Evolutionary conservation across 2,113 vertebrate species (phyloP), one percentile per base, ranked within the genome.

Genomic region (Strix aluco): DNA sequence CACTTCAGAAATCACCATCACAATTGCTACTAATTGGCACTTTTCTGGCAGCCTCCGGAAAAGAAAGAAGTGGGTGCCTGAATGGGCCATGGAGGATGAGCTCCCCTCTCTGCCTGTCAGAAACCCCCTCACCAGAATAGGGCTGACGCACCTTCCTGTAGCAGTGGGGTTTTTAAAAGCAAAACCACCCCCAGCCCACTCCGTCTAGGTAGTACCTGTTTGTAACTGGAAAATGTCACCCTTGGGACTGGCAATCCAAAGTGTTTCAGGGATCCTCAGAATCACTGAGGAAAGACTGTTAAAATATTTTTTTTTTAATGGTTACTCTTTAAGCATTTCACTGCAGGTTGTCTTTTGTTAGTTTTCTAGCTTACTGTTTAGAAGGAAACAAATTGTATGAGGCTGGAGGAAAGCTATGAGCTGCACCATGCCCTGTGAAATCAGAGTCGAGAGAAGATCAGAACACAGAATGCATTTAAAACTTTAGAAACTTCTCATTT

Each of bases 1-100:
- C 95, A 86, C 65, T 94, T 95, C 82, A 95, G 91, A 96, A 97
- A 96, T 95, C 92, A 96, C 94, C 93, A 86, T 93, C 91, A 97
- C 95, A 96, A 92, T 94, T 97, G 88, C 78, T 92, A 94, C 92
- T 97, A 96, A 96, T 96, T 97, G 95, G 89, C 87, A 88, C 65
- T 82, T 71, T 90, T 36, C 92, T 96, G 92, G 86, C 94, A 96
- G 96, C 83, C 94, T 83, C 79, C 15, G 85, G 96, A 73, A 75
- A 51, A 63, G 92, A n/a, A 73, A 82, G 94, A 29, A 88, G 66
- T n/a, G 80, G 55, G 88, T n/a, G 70, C 88, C 42, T 67, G 88
- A 83, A 75, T n/a, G 51, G 54, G 75, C 85, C 71, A 19, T 16
- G 83, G 81, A 32, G 90, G 88, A 29, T 2, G 71, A 83, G 42